Percentiles rank a stretch among this genome's conserved stretches.
Evolutionary conservation across 2,888 invertebrate genomes (phyloP).

Genomic region (Smittia sp.): DNA sequence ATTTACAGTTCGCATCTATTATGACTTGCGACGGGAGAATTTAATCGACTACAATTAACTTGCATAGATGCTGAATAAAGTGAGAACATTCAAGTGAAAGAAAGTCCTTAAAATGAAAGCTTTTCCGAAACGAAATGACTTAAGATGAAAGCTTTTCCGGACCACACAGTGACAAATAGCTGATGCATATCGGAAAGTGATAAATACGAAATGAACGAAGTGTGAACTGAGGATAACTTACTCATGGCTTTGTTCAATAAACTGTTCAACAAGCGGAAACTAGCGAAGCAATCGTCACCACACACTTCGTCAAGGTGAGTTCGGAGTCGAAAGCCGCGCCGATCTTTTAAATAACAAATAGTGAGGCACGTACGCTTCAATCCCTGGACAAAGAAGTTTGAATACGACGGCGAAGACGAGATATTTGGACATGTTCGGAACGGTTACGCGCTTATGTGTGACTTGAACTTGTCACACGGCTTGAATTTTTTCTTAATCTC

Average conservation of each 20-base stretch:
- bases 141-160: background rate
- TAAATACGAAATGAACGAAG: background rate
- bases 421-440: background rate
- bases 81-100: conserved; percentile 6
- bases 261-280: conserved; percentile 63
- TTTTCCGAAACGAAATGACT: background rate
- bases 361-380: too few relatives aligned
- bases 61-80: too few relatives aligned
- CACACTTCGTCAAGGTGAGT: conserved; percentile 39
- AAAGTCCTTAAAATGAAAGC: background rate
- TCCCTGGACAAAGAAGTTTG: too few relatives aligned
- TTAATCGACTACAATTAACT: too few relatives aligned
- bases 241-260: conserved; percentile 73
- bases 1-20: too few relatives aligned
- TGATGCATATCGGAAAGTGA: background rate
- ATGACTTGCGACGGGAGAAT: too few relatives aligned
- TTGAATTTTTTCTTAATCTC: too few relatives aligned
- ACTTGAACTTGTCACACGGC: too few relatives aligned
- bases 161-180: background rate
- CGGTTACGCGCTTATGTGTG: background rate
- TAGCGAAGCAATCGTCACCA: conserved; percentile 48
- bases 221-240: background rate
- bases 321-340: background rate
- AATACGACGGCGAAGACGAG: too few relatives aligned
- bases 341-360: too few relatives aligned